phyloP scores from a whole-genome alignment of 2,888 invertebrate species.

The Eurois occulta region DNA sequence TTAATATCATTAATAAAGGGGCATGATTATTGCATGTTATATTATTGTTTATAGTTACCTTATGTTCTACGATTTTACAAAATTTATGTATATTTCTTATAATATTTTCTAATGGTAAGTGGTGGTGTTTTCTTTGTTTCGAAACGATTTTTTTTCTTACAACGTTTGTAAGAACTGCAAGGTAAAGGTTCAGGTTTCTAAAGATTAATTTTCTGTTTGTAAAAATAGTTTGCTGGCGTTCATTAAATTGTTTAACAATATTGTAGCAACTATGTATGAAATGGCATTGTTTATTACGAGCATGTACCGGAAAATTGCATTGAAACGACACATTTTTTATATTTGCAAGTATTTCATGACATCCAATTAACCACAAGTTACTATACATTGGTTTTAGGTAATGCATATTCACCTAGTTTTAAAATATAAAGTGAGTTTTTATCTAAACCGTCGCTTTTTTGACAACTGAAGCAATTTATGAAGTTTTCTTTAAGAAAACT shows the following conservation, averaged over 20 bases:
- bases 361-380: background rate
- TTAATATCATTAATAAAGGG: constrained; percentile 18
- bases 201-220: background rate
- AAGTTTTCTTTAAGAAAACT: background rate
- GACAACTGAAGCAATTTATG: background rate
- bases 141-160: background rate
- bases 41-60: constrained; percentile 22
- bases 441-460: background rate
- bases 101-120: constrained; percentile 18
- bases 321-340: background rate
- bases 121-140: background rate
- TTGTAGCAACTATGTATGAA: background rate
- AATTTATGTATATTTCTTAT: constrained; percentile 24
- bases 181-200: constrained; percentile 11
- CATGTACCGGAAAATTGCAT: background rate
- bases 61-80: constrained; percentile 46
- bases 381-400: background rate
- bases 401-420: background rate
- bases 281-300: constrained; percentile 1
- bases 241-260: background rate
- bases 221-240: constrained; percentile 11
- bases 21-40: constrained; percentile 17
- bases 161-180: constrained; percentile 5
- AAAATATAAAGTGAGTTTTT: constrained; percentile 5
- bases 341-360: background rate